Evolutionary conservation across 2,113 vertebrate genomes (phyloP).

Genomic region (Ophthalmolycus amberensis): DNA sequence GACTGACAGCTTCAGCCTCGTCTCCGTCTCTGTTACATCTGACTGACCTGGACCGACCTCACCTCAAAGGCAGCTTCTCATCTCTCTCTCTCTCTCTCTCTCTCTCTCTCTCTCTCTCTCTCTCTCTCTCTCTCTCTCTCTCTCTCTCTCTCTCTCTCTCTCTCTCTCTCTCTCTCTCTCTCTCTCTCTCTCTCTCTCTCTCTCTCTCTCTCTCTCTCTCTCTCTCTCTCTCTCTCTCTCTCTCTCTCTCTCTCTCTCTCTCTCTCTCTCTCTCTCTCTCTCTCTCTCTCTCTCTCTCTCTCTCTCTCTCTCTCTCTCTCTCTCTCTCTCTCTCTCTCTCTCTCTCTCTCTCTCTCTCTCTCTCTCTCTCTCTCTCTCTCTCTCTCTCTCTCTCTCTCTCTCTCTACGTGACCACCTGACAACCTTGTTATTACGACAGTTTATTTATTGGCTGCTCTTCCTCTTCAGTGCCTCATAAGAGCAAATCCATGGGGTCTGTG

Average conservation of each 20-base stretch:
- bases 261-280: not conserved
- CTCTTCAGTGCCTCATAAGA: not conserved
- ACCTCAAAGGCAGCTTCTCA: slow-evolving; percentile 16
- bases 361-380: no score
- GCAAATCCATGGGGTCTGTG: not conserved
- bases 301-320: no score
- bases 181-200: no score
- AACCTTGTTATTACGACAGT: not conserved
- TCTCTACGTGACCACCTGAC: not conserved
- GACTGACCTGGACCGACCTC: slow-evolving; percentile 45
- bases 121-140: no score
- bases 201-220: no score
- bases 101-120: not conserved
- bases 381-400: not conserved
- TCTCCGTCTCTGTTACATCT: slow-evolving; percentile 52
- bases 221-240: not conserved
- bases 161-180: no score
- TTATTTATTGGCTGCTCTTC: slow-evolving; percentile 1
- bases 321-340: no score
- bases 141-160: no score
- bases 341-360: no score
- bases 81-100: not conserved
- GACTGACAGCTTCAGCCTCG: slow-evolving; percentile 28
- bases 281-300: no score
- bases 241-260: not conserved